Evolutionary conservation across 2,113 vertebrate species (phyloP).

Genomic region (Lamprologus ornatipinnis): DNA sequence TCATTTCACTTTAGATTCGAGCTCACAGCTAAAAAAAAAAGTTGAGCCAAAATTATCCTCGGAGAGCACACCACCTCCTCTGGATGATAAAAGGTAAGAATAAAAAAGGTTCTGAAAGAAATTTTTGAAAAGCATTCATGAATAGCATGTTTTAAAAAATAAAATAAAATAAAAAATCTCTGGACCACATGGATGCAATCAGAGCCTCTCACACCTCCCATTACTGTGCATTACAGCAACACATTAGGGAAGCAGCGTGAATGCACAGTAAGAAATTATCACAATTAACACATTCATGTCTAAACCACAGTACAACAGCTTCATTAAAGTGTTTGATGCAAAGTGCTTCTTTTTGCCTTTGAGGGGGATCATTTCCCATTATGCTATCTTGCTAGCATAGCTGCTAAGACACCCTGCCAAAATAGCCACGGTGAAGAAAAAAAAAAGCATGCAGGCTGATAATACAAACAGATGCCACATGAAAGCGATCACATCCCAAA

Average conservation of each 20-base stretch:
- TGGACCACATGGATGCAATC: background rate
- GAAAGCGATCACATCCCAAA: constrained; percentile 33
- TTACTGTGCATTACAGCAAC: background rate
- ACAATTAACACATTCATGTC: background rate
- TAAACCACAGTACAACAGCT: background rate
- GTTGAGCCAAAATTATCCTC: background rate
- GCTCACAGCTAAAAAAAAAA: background rate
- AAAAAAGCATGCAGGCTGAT: background rate
- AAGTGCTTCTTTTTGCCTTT: background rate
- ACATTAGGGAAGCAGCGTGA: background rate
- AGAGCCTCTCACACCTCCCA: background rate
- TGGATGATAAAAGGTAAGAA: background rate
- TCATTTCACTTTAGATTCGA: background rate
- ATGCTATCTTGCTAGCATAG: background rate
- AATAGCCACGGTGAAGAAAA: background rate
- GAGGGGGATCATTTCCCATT: background rate
- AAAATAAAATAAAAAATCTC: background rate
- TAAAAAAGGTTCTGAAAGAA: background rate
- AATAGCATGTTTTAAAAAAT: background rate
- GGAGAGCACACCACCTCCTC: background rate
- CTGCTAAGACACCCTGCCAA: background rate
- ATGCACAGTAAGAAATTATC: background rate
- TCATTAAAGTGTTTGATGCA: constrained; percentile 1
- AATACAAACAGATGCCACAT: constrained; percentile 50
- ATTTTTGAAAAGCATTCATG: background rate